These are phyloP conservation scores for Esox masquinongy DNA, from an alignment of 2,797 vertebrate species.

Conservation along the genomic window DNA sequence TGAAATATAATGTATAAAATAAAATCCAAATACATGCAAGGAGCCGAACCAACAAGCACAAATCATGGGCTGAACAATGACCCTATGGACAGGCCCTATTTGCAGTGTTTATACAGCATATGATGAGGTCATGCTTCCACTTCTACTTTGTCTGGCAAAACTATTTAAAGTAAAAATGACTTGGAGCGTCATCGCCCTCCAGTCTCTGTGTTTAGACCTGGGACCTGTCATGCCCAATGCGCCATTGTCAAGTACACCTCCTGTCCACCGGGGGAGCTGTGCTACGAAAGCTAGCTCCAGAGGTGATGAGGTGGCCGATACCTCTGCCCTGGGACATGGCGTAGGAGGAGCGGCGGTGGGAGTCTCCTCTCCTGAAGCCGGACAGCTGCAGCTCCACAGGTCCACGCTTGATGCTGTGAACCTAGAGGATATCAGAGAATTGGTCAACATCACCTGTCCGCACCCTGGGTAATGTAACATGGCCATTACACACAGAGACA, in stretches of 20 bases:
- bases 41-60: too few relatives aligned
- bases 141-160: background rate
- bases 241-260: conserved; percentile 29
- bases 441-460: background rate
- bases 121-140: too few relatives aligned
- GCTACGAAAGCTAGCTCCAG: conserved; percentile 39
- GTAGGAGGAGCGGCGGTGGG: conserved; percentile 78
- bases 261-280: background rate
- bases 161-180: background rate
- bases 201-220: conserved; percentile 4
- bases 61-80: too few relatives aligned
- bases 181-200: background rate
- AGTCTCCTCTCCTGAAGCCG: conserved; percentile 44
- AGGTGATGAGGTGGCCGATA: conserved; percentile 73
- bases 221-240: background rate
- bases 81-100: too few relatives aligned
- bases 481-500: background rate
- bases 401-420: conserved; percentile 57
- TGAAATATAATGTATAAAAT: too few relatives aligned
- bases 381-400: conserved; percentile 62
- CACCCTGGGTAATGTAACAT: background rate
- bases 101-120: too few relatives aligned
- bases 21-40: too few relatives aligned
- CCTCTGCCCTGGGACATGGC: conserved; percentile 82
- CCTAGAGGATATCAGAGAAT: conserved; percentile 46